phyloP scores from a whole-genome alignment of 2,797 vertebrate genomes.

The Pristis pectinata region DNA sequence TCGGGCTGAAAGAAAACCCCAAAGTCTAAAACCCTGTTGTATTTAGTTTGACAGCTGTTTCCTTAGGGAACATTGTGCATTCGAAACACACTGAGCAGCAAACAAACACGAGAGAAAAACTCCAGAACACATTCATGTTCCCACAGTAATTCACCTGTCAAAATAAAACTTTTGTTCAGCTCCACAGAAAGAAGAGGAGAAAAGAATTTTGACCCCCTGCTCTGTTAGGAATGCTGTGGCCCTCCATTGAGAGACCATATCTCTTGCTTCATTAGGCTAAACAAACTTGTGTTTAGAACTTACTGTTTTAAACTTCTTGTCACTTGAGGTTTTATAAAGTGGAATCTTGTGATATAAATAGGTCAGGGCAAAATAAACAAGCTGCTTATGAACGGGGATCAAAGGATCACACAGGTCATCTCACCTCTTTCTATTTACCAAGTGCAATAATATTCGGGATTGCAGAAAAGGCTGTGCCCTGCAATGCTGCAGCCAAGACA shows the following conservation, averaged over 20 bases:
- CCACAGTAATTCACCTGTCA: slow-evolving; percentile 52
- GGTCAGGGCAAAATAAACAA: slow-evolving; percentile 4
- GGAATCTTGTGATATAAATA: not conserved
- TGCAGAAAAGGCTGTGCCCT: too few species aligned
- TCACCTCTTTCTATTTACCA: not conserved
- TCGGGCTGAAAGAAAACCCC: not conserved
- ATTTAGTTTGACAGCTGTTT: slow-evolving; percentile 39
- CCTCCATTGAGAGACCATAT: slow-evolving; percentile 42
- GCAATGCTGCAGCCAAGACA: too few species aligned
- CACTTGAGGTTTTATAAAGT: slow-evolving; percentile 1
- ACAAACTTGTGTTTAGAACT: not conserved
- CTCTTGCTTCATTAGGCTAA: slow-evolving; percentile 36
- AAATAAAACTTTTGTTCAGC: slow-evolving; percentile 40
- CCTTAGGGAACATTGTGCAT: slow-evolving; percentile 41
- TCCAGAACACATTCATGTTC: slow-evolving; percentile 44
- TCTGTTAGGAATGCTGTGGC: slow-evolving; percentile 42
- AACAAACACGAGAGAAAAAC: slow-evolving; percentile 41
- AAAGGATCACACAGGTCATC: not conserved
- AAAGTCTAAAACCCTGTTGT: slow-evolving; percentile 26
- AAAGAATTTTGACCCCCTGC: slow-evolving; percentile 42
- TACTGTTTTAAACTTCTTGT: not conserved
- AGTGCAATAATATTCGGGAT: not conserved
- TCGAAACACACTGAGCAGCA: slow-evolving; percentile 40
- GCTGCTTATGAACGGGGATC: too few species aligned
- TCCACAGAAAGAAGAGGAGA: slow-evolving; percentile 41